These are phyloP conservation scores for Coreoperca whiteheadi DNA, from an alignment of 2,113 vertebrate species.

Conservation along the genomic window DNA sequence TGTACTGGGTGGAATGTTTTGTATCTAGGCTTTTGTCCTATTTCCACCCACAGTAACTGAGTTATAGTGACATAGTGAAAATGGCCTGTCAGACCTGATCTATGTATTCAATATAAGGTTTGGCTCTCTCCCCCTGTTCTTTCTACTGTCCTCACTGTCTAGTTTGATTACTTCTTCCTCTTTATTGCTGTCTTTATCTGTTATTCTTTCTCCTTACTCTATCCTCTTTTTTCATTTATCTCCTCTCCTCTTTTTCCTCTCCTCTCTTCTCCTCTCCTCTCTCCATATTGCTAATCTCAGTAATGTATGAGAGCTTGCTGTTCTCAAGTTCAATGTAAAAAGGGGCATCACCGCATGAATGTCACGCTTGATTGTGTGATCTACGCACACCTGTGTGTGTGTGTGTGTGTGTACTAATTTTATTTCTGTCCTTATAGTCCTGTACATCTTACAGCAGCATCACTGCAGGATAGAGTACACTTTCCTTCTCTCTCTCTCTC, in stretches of 20 bases:
- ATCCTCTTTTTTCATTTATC: background rate
- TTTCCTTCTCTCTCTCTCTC: background rate
- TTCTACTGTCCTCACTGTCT: conserved; percentile 51
- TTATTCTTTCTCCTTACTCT: conserved; percentile 3
- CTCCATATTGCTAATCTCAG: conserved; percentile 28
- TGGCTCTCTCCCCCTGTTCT: conserved; percentile 32
- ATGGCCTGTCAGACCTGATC: conserved; percentile 74
- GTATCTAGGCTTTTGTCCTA: conserved; percentile 46
- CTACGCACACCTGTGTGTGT: conserved; percentile 22
- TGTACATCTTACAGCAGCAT: conserved; percentile 10
- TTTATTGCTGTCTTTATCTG: conserved; percentile 61
- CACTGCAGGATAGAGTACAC: conserved; percentile 23
- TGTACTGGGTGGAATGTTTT: conserved; percentile 43
- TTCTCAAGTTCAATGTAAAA: conserved; percentile 36
- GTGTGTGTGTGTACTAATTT: conserved; percentile 9
- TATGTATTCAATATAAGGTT: conserved; percentile 72
- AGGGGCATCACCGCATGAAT: conserved; percentile 12
- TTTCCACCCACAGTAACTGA: conserved; percentile 61
- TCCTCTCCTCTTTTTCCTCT: background rate
- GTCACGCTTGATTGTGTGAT: conserved; percentile 26
- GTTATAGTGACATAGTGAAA: conserved; percentile 77
- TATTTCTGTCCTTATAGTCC: conserved; percentile 28
- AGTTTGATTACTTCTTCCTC: conserved; percentile 46
- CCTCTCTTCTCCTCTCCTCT: background rate
- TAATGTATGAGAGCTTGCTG: conserved; percentile 42